These are phyloP conservation scores for Aviceda cuculoides DNA, from an alignment of 2,797 vertebrate genomes.

Conservation along the genomic window DNA sequence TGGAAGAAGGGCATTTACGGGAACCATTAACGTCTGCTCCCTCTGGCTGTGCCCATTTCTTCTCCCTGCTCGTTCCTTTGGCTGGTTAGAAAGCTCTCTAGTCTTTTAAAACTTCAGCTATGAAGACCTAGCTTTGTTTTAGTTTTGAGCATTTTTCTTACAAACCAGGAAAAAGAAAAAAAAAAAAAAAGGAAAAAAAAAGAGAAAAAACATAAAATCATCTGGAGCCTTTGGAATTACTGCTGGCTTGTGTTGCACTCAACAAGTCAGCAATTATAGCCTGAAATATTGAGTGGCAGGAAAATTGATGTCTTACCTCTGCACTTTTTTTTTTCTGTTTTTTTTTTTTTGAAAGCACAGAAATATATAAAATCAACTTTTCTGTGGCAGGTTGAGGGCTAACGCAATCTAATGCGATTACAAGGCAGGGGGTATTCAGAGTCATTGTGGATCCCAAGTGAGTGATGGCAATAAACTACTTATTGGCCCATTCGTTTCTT, in stretches of 20 bases:
- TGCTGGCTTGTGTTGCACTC: background rate
- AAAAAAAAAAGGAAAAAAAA: too few species aligned
- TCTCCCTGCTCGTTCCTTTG: background rate
- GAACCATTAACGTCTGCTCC: rapidly evolving
- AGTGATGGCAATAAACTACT: background rate
- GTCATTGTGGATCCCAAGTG: background rate
- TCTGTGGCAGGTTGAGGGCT: background rate
- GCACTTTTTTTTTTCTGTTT: background rate
- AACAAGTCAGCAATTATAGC: background rate
- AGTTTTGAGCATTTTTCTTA: background rate
- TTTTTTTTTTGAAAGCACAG: background rate
- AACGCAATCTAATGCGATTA: background rate
- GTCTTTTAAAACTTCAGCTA: background rate
- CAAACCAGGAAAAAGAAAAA: background rate
- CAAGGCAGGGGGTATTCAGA: background rate
- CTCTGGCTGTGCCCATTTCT: background rate
- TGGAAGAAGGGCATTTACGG: background rate
- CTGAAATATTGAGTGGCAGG: slow-evolving; percentile 24
- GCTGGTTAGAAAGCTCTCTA: background rate
- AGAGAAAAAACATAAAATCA: background rate
- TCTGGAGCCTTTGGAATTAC: background rate
- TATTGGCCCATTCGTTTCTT: background rate
- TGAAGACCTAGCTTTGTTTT: background rate
- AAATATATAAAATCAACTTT: background rate
- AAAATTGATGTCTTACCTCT: background rate